phyloP scores from a whole-genome alignment of 2,113 vertebrate species.

The Paradisaea rubra region DNA sequence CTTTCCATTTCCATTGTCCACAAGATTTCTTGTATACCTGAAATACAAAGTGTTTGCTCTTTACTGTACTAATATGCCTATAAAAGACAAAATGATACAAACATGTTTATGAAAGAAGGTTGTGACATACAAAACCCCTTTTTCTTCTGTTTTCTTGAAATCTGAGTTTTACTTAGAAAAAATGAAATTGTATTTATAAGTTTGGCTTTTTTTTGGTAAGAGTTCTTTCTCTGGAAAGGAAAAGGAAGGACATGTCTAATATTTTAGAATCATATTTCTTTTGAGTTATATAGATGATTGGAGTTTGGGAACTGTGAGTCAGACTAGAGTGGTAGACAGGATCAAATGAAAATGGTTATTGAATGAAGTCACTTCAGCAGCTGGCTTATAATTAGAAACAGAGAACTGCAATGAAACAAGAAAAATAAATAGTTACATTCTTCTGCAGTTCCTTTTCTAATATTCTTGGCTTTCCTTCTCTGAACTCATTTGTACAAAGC shows the following conservation, averaged over 20 bases:
- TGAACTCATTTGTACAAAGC: neutral
- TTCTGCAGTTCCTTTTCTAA: neutral
- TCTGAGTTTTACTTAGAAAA: neutral
- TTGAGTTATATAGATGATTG: neutral
- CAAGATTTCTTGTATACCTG: slow-evolving; percentile 96
- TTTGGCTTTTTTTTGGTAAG: neutral
- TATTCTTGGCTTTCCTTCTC: slow-evolving; percentile 17
- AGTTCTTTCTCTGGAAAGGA: neutral
- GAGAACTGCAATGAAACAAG: slow-evolving; percentile 15
- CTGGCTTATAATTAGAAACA: slow-evolving; percentile 60
- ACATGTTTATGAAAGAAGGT: neutral
- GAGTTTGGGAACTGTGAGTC: neutral
- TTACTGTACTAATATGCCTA: neutral
- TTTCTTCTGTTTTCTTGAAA: neutral
- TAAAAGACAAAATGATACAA: neutral
- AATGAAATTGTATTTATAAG: neutral
- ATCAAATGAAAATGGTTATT: slow-evolving; percentile 45
- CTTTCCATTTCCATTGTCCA: slow-evolving; percentile 92
- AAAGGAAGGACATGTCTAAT: neutral
- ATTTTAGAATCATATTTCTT: neutral
- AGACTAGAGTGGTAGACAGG: neutral
- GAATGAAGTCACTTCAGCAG: slow-evolving; percentile 54
- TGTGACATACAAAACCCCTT: neutral
- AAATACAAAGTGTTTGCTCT: slow-evolving; percentile 22
- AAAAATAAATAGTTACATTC: slow-evolving; percentile 38